Conservation (phyloP, 2,888 invertebrate species). For the Disparrhopalites patrizii region DNA sequence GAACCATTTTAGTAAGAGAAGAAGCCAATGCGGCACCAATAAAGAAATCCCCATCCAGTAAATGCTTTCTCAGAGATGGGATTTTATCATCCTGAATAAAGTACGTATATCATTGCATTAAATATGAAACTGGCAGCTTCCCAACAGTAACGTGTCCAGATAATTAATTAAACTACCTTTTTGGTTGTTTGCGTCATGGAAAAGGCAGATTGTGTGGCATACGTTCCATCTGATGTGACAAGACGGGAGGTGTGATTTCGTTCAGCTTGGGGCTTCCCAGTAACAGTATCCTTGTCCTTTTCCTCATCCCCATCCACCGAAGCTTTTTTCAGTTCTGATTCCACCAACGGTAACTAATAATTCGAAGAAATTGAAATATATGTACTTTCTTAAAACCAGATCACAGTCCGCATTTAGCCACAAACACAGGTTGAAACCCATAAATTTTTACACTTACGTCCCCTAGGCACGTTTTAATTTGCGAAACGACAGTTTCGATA, state of each 20-base stretch:
- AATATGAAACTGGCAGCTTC: neutral
- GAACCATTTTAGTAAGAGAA: constrained; percentile 82
- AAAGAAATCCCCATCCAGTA: constrained; percentile 94
- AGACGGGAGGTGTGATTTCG: constrained; percentile 51
- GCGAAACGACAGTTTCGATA: constrained; percentile 73
- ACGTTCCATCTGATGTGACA: constrained; percentile 98
- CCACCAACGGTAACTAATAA: constrained; percentile 59
- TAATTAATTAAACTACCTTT: constrained; percentile 30
- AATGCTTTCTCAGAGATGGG: constrained; percentile 77
- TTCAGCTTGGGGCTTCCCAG: constrained; percentile 18
- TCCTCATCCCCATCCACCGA: constrained; percentile 67
- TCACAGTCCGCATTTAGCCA: neutral
- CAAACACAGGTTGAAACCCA: constrained; percentile 4
- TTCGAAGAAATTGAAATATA: neutral
- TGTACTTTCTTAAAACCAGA: no score
- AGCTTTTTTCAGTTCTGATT: constrained; percentile 63
- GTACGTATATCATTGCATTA: neutral
- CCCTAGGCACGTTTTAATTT: constrained; percentile 69
- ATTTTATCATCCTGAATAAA: constrained; percentile 57
- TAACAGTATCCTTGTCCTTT: constrained; percentile 54
- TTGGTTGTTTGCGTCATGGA: constrained; percentile 57
- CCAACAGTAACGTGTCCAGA: neutral
- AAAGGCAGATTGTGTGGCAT: constrained; percentile 97
- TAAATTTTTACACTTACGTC: constrained; percentile 54
- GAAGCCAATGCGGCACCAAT: constrained; percentile 89